Evolutionary conservation across 2,888 invertebrate genomes (phyloP), one percentile per base, ranked within the genome.

Genomic region (Drosophila flavopinicola): DNA sequence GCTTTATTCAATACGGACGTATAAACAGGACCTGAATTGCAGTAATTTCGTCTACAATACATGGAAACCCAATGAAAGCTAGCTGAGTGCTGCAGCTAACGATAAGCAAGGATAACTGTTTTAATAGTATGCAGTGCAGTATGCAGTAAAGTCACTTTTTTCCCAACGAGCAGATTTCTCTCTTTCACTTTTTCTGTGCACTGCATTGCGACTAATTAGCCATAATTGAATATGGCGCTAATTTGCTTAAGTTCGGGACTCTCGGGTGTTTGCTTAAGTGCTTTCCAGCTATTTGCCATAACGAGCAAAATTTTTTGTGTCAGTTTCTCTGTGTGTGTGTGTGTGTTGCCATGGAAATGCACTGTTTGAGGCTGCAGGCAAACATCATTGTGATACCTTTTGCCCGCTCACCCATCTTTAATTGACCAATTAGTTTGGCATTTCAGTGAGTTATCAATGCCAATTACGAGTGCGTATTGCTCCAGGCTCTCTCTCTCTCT

Each of bases 181-280:
- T n/a, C n/a, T 30, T 35, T 17, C 6, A 10, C 33, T 9, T 23
- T 25, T 33, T 37, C 47, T 33, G 30, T 37, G 17, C 33, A 20
- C 39, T 53, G 48, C 67, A 58, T 39, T 67, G 63, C 48, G 20
- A 17, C 70, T 74, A 73, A 71, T 82, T 78, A 80, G 56, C 65
- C 74, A 63, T 85, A 80, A 84, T 80, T 85, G 60, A 82, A 78
- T 82, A 48, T 65, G 48, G 44, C 66, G 67, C 85, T 76, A 80
- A 84, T 84, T 78, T 67, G 58, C 63, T 61, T 60, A 70, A 78
- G 76, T 64, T 41, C 24, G 30, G 47, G 11, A 27, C 51, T 35
- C 30, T 32, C 39, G 30, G 45, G 45, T 48, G 38, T 39, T 45
- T 42, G 49, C 47, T 32, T 38, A 39, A 71, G 61, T 56, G 63